Evolutionary conservation across 2,113 vertebrate species (phyloP).

Genomic region (Pionites leucogaster): DNA sequence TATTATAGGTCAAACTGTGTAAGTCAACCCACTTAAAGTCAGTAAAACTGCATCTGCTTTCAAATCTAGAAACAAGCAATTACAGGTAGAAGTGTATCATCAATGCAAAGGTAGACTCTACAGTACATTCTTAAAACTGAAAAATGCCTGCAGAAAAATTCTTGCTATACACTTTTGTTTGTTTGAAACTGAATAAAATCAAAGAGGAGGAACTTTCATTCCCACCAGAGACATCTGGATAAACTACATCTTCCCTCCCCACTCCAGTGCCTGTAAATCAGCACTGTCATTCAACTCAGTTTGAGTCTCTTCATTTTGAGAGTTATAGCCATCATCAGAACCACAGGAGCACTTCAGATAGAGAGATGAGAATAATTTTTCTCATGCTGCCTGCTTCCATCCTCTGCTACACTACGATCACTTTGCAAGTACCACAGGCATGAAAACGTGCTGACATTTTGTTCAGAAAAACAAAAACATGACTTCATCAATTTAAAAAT

Average conservation of each 20-base stretch:
- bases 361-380: constrained; percentile 15
- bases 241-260: not conserved
- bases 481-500: not conserved
- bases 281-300: not conserved
- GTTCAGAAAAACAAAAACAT: not conserved
- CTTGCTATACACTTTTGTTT: not conserved
- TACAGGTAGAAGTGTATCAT: not conserved
- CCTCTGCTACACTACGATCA: not conserved
- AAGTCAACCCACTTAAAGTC: not conserved
- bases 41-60: not conserved
- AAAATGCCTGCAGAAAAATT: not conserved
- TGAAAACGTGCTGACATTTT: not conserved
- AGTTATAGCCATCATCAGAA: not conserved
- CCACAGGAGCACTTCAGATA: not conserved
- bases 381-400: not conserved
- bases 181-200: not conserved
- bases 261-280: not conserved
- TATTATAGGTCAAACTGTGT: not conserved
- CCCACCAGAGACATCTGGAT: not conserved
- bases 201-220: not conserved
- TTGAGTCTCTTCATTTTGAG: not conserved
- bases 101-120: not conserved
- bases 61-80: not conserved
- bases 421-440: not conserved
- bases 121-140: not conserved